These are phyloP conservation scores for Drosophila ogumai DNA, from an alignment of 1,140 invertebrate genomes.

Conservation along the genomic window DNA sequence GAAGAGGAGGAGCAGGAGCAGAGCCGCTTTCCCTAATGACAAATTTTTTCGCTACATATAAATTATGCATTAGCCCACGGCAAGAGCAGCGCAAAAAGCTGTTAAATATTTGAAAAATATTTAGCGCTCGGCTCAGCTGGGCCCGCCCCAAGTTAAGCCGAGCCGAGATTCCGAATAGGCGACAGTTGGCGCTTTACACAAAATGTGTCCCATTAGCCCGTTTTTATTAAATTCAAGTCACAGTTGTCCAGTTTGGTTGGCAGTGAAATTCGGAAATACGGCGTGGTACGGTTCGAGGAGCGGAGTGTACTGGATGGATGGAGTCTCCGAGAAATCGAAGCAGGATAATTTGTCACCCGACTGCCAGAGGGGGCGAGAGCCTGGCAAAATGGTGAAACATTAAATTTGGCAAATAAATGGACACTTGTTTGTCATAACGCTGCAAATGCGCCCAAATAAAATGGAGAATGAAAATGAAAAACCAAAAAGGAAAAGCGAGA, in stretches of 20 bases:
- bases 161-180: constrained; percentile 32
- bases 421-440: constrained; percentile 83
- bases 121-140: constrained; percentile 53
- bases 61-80: constrained; percentile 72
- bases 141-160: constrained; percentile 27
- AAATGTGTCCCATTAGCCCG: constrained; percentile 74
- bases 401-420: constrained; percentile 83
- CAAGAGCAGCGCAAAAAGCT: constrained; percentile 38
- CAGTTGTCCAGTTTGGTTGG: constrained; percentile 58
- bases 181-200: constrained; percentile 44
- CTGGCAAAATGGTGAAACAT: constrained; percentile 75
- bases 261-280: background rate
- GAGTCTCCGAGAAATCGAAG: constrained; percentile 74
- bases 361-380: constrained; percentile 8
- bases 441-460: constrained; percentile 80
- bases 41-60: constrained; percentile 73
- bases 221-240: constrained; percentile 79
- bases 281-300: background rate
- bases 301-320: constrained; percentile 28
- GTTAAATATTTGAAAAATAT: constrained; percentile 81
- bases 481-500: constrained; percentile 44
- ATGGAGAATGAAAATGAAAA: constrained; percentile 63
- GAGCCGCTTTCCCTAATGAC: constrained; percentile 63
- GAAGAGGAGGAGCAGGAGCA: constrained; percentile 38
- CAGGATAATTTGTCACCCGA: constrained; percentile 79